These are phyloP conservation scores for Heliangelus exortis DNA, from an alignment of 2,797 vertebrate species.

Conservation along the genomic window DNA sequence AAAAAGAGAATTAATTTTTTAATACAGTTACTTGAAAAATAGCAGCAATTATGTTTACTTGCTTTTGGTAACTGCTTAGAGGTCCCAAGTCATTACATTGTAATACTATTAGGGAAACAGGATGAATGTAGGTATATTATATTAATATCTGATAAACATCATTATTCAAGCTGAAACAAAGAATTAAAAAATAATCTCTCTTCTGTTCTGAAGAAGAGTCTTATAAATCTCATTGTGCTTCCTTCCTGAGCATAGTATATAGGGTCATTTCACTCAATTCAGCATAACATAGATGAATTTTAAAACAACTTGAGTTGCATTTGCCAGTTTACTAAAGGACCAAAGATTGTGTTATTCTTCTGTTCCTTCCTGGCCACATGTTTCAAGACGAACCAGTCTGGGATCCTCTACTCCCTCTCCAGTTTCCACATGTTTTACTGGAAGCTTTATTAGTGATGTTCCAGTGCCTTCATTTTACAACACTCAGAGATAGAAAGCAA, in stretches of 20 bases:
- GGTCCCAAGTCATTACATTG: neutral
- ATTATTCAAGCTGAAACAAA: constrained; percentile 29
- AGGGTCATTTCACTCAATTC: neutral
- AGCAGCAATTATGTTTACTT: neutral
- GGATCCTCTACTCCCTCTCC: neutral
- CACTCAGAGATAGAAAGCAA: neutral
- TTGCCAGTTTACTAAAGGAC: neutral
- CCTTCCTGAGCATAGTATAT: neutral
- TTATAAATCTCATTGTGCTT: neutral
- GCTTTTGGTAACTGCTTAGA: constrained; percentile 14
- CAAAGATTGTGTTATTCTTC: neutral
- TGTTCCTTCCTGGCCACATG: neutral
- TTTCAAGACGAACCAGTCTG: neutral
- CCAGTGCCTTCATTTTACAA: neutral
- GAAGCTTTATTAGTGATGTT: neutral
- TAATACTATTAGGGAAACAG: constrained; percentile 1
- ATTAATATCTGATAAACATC: neutral
- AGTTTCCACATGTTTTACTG: neutral
- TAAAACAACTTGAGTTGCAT: neutral
- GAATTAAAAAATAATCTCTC: neutral
- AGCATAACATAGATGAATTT: neutral
- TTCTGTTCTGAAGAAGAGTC: neutral
- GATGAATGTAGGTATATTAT: neutral
- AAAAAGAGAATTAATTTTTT: neutral
- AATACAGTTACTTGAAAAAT: neutral